Percentiles rank a stretch among this genome's conserved stretches.
Conservation (phyloP, 2,113 vertebrate species). For the Cichladusa arquata region DNA sequence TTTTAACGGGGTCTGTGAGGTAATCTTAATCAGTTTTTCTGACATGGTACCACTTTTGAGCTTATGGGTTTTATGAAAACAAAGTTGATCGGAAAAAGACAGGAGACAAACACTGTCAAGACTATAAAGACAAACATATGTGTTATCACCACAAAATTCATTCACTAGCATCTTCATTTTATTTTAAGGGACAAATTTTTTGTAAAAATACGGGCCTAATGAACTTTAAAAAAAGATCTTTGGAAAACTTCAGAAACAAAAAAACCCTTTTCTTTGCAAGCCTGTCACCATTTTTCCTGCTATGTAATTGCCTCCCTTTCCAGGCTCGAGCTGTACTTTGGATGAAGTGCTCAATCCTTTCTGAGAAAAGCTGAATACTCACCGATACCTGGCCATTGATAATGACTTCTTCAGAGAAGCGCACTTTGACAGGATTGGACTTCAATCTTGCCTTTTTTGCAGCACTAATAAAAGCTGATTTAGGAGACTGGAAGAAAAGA, state of each 20-base stretch:
- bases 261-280: neutral
- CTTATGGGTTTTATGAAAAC: neutral
- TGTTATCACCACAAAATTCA: neutral
- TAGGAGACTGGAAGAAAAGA: constrained; percentile 86
- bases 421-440: constrained; percentile 97
- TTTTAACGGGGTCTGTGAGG: neutral
- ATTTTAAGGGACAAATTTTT: neutral
- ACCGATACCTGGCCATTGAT: constrained; percentile 97
- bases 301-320: neutral
- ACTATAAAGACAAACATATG: neutral
- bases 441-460: constrained; percentile 99
- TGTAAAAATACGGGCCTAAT: neutral
- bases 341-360: neutral
- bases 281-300: neutral
- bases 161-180: neutral
- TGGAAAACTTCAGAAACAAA: neutral
- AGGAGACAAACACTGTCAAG: neutral
- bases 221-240: neutral
- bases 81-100: neutral
- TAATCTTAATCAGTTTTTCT: neutral
- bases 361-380: constrained; percentile 71
- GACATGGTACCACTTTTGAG: neutral
- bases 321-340: neutral
- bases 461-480: constrained; percentile 98
- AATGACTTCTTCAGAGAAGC: constrained; percentile 98